These are phyloP conservation scores for Platysternon megacephalum DNA, from an alignment of 2,113 vertebrate genomes.

Conservation along the genomic window DNA sequence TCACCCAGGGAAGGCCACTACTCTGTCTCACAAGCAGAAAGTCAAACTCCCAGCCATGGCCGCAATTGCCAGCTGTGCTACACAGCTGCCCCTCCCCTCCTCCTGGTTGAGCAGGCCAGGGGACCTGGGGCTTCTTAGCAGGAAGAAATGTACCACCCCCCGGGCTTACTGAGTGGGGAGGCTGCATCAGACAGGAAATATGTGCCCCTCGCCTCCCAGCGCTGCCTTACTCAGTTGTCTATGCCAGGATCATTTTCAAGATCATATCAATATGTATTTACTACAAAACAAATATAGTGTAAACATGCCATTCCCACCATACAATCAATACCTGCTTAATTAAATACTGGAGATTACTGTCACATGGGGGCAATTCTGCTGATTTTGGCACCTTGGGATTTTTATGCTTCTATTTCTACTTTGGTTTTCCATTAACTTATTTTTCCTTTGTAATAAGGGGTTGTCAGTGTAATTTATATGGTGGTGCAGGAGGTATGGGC, in stretches of 20 bases:
- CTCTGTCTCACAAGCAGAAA: background rate
- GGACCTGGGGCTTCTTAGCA: background rate
- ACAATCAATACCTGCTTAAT: conserved; percentile 72
- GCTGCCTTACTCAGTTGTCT: background rate
- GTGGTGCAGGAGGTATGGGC: conserved; percentile 56
- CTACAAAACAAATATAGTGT: conserved; percentile 9
- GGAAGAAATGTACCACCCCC: background rate
- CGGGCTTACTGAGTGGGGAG: background rate
- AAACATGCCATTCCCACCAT: conserved; percentile 26
- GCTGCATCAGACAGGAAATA: background rate
- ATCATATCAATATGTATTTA: background rate
- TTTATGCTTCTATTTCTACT: conserved; percentile 73
- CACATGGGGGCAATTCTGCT: conserved; percentile 68
- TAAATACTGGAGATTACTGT: conserved; percentile 63
- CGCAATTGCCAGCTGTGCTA: too few relatives aligned
- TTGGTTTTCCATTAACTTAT: conserved; percentile 76
- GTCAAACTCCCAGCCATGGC: too few relatives aligned
- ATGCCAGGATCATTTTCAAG: background rate
- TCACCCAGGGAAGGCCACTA: background rate
- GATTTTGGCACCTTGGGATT: conserved; percentile 66
- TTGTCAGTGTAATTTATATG: conserved; percentile 74
- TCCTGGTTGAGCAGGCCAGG: background rate
- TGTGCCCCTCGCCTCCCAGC: rapidly evolving
- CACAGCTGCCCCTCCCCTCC: too few relatives aligned
- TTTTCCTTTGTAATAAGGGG: conserved; percentile 76